Percentiles rank a stretch among this genome's conserved stretches.
These are phyloP conservation scores for Eristalis intricaria DNA, from an alignment of 2,888 invertebrate genomes.

Conservation along the genomic window DNA sequence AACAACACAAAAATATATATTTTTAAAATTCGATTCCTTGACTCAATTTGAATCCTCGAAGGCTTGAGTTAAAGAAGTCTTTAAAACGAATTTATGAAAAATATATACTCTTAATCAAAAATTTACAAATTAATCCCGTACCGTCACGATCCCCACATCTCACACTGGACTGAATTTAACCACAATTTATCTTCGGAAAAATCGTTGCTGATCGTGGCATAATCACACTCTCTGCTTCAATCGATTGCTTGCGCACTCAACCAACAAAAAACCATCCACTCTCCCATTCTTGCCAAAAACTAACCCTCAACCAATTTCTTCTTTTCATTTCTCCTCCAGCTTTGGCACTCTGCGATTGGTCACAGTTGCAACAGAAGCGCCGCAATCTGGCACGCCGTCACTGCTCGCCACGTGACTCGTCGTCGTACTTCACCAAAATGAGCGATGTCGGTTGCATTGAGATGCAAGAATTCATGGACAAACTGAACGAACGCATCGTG, in stretches of 20 bases:
- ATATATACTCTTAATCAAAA: too few species aligned
- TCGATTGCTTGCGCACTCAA: not conserved
- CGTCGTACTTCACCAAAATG: slow-evolving; percentile 87
- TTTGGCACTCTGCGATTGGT: slow-evolving; percentile 94
- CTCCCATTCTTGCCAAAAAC: not conserved
- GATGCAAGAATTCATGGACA: slow-evolving; percentile 84
- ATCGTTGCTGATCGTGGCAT: too few species aligned
- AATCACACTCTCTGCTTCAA: not conserved
- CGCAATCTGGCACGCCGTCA: slow-evolving; percentile 90
- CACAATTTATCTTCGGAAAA: too few species aligned
- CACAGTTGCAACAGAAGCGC: slow-evolving; percentile 89
- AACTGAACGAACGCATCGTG: slow-evolving; percentile 81
- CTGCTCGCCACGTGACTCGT: slow-evolving; percentile 90
- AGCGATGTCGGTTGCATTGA: slow-evolving; percentile 88
- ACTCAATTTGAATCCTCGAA: too few species aligned
- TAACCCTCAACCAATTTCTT: not conserved
- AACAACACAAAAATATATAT: too few species aligned
- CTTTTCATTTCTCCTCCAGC: slow-evolving; percentile 84
- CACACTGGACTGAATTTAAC: too few species aligned
- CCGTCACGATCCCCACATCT: too few species aligned
- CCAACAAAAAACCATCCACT: too few species aligned
- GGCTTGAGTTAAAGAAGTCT: too few species aligned
- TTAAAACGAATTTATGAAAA: too few species aligned
- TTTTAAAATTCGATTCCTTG: too few species aligned
- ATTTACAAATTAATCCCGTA: too few species aligned